A percentile compares a stretch with the other conserved stretches of the same genome.
phyloP scores from a whole-genome alignment of 1,140 invertebrate species.

The Hypothenemus hampei region DNA sequence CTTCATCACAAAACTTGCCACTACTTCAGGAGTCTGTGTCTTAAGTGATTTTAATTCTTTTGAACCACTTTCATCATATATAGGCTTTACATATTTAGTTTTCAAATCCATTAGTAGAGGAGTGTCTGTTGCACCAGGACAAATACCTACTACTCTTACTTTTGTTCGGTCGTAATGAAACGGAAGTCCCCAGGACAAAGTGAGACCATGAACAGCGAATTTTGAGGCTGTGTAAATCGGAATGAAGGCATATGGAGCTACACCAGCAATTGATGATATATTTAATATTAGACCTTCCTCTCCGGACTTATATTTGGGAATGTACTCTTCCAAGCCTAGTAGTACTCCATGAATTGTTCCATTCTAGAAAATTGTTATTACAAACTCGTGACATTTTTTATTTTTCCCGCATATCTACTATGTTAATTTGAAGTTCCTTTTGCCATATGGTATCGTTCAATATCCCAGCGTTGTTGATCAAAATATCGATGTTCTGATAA shows the following conservation, averaged over 20 bases:
- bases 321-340: slow-evolving; percentile 35
- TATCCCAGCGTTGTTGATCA: slow-evolving; percentile 48
- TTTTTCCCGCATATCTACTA: slow-evolving; percentile 39
- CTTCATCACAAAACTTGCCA: slow-evolving; percentile 19
- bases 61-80: too few species aligned
- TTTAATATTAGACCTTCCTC: slow-evolving; percentile 37
- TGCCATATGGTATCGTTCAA: slow-evolving; percentile 49
- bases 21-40: slow-evolving; percentile 22
- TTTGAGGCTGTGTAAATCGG: slow-evolving; percentile 37
- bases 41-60: too few species aligned
- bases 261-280: slow-evolving; percentile 33
- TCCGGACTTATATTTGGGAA: slow-evolving; percentile 35
- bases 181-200: slow-evolving; percentile 25
- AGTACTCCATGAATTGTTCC: slow-evolving; percentile 33
- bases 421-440: slow-evolving; percentile 47
- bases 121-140: slow-evolving; percentile 41
- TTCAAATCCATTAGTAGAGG: too few species aligned
- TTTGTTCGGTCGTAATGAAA: slow-evolving; percentile 33
- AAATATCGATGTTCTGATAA: slow-evolving; percentile 38
- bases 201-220: slow-evolving; percentile 33
- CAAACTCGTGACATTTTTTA: background rate
- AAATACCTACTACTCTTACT: slow-evolving; percentile 39
- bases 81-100: too few species aligned
- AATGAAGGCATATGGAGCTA: slow-evolving; percentile 15
- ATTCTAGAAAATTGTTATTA: slow-evolving; percentile 29